These are phyloP conservation scores for Polylopha cassiicola DNA, from an alignment of 2,888 invertebrate species.

Conservation along the genomic window DNA sequence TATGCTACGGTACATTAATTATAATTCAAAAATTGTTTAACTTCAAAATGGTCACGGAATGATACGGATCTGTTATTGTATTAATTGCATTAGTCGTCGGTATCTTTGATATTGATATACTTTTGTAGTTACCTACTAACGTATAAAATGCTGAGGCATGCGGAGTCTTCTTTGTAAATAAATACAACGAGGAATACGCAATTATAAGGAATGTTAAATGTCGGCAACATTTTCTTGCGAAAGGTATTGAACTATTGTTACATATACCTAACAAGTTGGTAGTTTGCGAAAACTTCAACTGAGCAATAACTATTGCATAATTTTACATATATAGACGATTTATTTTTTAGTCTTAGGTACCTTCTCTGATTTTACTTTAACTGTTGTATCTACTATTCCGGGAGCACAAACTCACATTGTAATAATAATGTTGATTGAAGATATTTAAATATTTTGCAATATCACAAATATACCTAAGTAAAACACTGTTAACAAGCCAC, in stretches of 20 bases:
- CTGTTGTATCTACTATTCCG: no score
- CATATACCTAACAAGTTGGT: constrained; percentile 14
- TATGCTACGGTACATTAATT: constrained; percentile 14
- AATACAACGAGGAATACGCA: constrained; percentile 46
- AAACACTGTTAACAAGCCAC: no score
- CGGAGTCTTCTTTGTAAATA: constrained; percentile 55
- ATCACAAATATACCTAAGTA: no score
- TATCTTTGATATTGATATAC: constrained; percentile 45
- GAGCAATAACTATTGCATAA: no score
- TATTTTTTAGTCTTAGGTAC: no score
- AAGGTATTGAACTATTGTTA: constrained; percentile 18
- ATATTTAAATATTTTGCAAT: no score
- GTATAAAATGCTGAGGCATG: no score
- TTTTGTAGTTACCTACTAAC: no score
- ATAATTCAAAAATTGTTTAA: constrained; percentile 12
- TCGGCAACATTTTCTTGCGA: constrained; percentile 37
- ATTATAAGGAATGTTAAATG: constrained; percentile 46
- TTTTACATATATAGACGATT: no score
- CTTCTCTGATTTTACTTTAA: no score
- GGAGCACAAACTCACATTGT: no score
- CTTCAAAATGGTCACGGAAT: constrained; percentile 1
- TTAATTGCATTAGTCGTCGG: constrained; percentile 14
- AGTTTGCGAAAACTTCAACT: constrained; percentile 34
- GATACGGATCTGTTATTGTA: constrained; percentile 7
- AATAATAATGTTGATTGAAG: no score